phyloP scores from a whole-genome alignment of 2,888 invertebrate genomes.

The Parochlus steinenii region DNA sequence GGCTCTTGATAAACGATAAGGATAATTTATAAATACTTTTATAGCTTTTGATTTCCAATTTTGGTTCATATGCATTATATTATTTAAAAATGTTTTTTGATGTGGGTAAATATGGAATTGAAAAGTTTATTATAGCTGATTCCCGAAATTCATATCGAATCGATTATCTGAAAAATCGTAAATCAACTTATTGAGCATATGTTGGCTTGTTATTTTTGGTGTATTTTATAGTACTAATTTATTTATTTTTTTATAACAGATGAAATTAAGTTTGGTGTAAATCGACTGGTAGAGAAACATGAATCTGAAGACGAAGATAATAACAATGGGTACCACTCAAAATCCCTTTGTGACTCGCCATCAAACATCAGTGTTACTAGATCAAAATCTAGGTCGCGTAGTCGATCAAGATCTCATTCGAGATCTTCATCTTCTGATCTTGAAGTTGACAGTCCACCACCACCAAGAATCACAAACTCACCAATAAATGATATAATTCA shows the following conservation, averaged over 20 bases:
- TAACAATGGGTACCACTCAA: constrained; percentile 23
- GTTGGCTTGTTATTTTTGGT: too few species aligned
- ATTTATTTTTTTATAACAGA: constrained; percentile 39
- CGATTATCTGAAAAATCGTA: too few species aligned
- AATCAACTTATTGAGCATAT: too few species aligned
- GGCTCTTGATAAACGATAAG: too few species aligned
- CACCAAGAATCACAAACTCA: constrained; percentile 25
- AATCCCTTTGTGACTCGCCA: constrained; percentile 11
- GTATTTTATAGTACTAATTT: too few species aligned
- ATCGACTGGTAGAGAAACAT: constrained; percentile 49
- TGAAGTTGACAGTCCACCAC: constrained; percentile 59
- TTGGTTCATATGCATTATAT: too few species aligned
- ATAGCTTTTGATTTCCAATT: too few species aligned
- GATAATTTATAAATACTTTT: too few species aligned
- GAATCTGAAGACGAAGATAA: constrained; percentile 44
- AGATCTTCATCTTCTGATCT: constrained; percentile 48
- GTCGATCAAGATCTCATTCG: constrained; percentile 25
- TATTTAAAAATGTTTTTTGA: too few species aligned
- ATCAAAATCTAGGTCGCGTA: constrained; percentile 19
- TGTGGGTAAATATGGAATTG: too few species aligned
- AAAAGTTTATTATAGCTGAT: too few species aligned
- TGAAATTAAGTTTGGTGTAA: constrained; percentile 71
- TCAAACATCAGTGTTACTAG: constrained; percentile 11
- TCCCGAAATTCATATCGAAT: too few species aligned
- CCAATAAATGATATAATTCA: constrained; percentile 24